Percentiles rank a stretch among this genome's conserved stretches.
phyloP scores from a whole-genome alignment of 2,797 vertebrate species.

The Avahi laniger region DNA sequence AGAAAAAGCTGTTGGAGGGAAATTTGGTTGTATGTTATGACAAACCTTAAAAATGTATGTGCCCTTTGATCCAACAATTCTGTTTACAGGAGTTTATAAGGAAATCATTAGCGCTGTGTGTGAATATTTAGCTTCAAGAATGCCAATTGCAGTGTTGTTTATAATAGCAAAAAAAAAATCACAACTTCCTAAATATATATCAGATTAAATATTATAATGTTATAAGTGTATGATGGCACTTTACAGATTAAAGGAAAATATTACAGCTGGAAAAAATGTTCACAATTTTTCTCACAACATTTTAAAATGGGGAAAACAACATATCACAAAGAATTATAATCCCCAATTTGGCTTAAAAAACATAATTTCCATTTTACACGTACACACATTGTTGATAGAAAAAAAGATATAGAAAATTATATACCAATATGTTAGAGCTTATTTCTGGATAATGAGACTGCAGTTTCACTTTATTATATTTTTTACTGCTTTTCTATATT shows the following conservation, averaged over 20 bases:
- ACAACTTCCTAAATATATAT: not conserved
- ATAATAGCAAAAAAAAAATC: not conserved
- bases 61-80: not conserved
- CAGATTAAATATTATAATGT: not conserved
- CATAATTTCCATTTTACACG: not conserved
- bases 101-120: not conserved
- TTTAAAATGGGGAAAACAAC: not conserved
- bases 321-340: not conserved
- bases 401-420: not conserved
- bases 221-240: not conserved
- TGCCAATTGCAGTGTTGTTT: not conserved
- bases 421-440: not conserved
- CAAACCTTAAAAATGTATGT: slow-evolving; percentile 11
- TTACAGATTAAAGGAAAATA: slow-evolving; percentile 5
- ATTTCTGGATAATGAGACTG: not conserved
- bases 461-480: not conserved
- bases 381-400: not conserved
- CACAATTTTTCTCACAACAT: not conserved
- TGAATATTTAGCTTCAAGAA: not conserved
- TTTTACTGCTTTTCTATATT: not conserved
- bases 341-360: not conserved
- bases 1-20: not conserved
- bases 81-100: slow-evolving; percentile 11
- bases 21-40: not conserved
- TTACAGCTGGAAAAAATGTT: not conserved